Evolutionary conservation across 1,140 invertebrate species (phyloP), one percentile per base, ranked within the genome.

Genomic region (Habropoda laboriosa): DNA sequence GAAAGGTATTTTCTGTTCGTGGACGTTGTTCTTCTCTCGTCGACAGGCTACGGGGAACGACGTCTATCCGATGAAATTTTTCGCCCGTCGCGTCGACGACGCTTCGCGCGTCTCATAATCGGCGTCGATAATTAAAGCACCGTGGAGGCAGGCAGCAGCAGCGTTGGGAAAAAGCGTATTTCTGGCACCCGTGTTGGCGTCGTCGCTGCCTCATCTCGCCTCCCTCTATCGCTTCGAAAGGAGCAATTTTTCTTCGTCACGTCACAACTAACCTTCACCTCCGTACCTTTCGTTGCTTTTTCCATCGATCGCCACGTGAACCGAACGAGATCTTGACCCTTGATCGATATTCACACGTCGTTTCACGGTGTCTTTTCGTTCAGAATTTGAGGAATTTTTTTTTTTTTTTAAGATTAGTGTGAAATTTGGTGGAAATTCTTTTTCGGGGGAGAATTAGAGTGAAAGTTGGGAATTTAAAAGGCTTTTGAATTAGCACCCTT

Each of bases 1-100:
- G 40, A 35, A 76, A 68, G 51, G 74, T 55, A 76, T 76, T 68
- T 76, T 66, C 47, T 32, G 63, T 57, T 57, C 74, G 68, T 30
- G 74, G 74, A 76, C 74, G 40, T 27, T n/a, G n/a, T n/a, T n/a
- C n/a, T n/a, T n/a, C n/a, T 45, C 30, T 30, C 40, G n/a, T 30
- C 61, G n/a, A n/a, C n/a, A n/a, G n/a, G n/a, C n/a, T n/a, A n/a
- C n/a, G n/a, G n/a, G n/a, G n/a, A 35, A 13, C 73, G 12, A 4
- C 7, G 10, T 74, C 21, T 18, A 30, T 7, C 24, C 21, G 21
- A 0, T 40, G 51, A 75, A 75, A 63, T 75, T 75, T n/a, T n/a
- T 53, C 42, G n/a, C 27, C 18, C 58, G 16, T 42, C 40, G 38
- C 21, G 2, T 8, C 40, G 0, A 24, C 16, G 70, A 24, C 16